Evolutionary conservation across 1,140 invertebrate species (phyloP).

Genomic region (Pogonognathellus flavescens): DNA sequence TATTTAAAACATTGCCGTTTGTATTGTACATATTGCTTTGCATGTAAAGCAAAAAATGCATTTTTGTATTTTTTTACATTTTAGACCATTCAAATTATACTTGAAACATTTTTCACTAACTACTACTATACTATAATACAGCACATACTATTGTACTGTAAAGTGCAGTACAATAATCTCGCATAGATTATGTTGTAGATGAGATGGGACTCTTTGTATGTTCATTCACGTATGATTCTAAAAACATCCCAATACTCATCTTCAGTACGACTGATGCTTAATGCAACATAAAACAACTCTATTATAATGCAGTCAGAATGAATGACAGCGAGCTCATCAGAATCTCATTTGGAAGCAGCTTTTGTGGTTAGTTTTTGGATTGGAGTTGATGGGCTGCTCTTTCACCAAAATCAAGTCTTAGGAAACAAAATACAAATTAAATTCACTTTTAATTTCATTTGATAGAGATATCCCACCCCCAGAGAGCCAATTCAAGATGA

Average conservation of each 20-base stretch:
- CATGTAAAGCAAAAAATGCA: background rate
- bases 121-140: too few relatives aligned
- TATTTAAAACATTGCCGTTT: background rate
- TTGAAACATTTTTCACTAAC: too few relatives aligned
- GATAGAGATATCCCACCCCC: conserved; percentile 43
- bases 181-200: too few relatives aligned
- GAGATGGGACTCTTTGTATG: too few relatives aligned
- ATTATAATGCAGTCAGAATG: conserved; percentile 49
- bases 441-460: conserved; percentile 51
- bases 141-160: background rate
- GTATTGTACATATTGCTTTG: background rate
- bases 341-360: conserved; percentile 36
- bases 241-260: background rate
- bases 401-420: conserved; percentile 22
- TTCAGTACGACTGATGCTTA: background rate
- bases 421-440: conserved; percentile 35
- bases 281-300: conserved; percentile 15
- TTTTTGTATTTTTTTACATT: background rate
- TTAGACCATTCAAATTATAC: too few relatives aligned
- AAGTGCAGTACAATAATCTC: background rate
- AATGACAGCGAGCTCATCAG: conserved; percentile 45
- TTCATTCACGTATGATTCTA: background rate
- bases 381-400: conserved; percentile 26
- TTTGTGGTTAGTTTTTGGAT: conserved; percentile 25
- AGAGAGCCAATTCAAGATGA: conserved; percentile 20